Base-by-base conservation (phyloP, 2,888 invertebrate species). In the Brenthis ino region DNA sequence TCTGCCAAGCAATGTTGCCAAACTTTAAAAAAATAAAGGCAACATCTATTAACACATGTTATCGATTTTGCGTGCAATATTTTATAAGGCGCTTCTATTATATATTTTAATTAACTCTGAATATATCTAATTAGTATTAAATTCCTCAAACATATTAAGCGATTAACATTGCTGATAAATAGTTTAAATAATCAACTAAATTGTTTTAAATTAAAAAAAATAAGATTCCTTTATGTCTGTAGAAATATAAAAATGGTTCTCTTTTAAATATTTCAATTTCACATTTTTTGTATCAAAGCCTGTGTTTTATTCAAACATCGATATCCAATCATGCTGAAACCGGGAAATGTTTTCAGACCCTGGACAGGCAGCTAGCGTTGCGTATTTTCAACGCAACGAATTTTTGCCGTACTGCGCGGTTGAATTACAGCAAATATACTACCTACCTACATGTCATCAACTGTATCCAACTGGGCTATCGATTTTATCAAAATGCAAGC, bases 401-500 rank as follows among this genome's bases (percentile, higher is more conserved):
- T 72, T 72, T 72, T 72, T 70, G 54, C 65, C 63, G 68, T 67
- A 68, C 65, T 57, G 57, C 57, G 64, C 72, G 72, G 67, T 70
- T 72, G 72, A 68, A 72, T 72, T 72, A 72, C 72, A 65, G 69
- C 67, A 69, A 72, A 72, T 72, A 65, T 65, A 72, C 67, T 57
- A 63, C 63, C 64, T 70, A 64, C 14, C 47, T 67, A 72, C 64
- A 67, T 66, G 72, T 66, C 68, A 70, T 72, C 69, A 69, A 69
- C 69, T 65, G 69, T 65, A 66, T 65, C 69, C 65, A 61, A 61
- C 60, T 69, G 65, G 55, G 51, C 43, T 72, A 72, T 72, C 70
- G 72, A 72, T 70, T 72, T 72, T 72, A 68, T 72, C 70, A 72
- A 70, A 72, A 72, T 70, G 70, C 64, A 70, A 64, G 65, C 64